These are phyloP conservation scores for Alviniconcha strummeri DNA, from an alignment of 2,888 invertebrate genomes.

Conservation along the genomic window DNA sequence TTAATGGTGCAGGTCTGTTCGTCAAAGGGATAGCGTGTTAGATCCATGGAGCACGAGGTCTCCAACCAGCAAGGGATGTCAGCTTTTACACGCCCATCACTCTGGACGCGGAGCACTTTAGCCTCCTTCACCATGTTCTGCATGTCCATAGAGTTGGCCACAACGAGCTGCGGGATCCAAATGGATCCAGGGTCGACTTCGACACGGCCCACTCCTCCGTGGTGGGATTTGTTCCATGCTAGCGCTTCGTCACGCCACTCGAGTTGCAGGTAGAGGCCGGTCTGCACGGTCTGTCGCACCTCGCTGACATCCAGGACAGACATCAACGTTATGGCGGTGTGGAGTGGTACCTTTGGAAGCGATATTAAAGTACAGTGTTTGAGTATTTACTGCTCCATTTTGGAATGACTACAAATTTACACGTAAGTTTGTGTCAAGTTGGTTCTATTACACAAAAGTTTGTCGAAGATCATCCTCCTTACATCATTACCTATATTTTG, in stretches of 20 bases:
- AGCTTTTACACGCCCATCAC: neutral
- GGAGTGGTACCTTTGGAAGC: too few species aligned
- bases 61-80: neutral
- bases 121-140: neutral
- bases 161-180: conserved; percentile 19
- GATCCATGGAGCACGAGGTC: conserved; percentile 24
- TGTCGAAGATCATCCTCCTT: too few species aligned
- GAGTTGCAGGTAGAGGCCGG: too few species aligned
- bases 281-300: too few species aligned
- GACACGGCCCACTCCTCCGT: conserved; percentile 16
- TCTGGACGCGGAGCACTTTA: neutral
- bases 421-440: too few species aligned
- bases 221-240: conserved; percentile 24
- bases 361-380: too few species aligned
- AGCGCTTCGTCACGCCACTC: conserved; percentile 26
- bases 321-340: too few species aligned
- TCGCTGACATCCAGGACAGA: too few species aligned
- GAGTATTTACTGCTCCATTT: too few species aligned
- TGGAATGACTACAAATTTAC: too few species aligned
- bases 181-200: conserved; percentile 3
- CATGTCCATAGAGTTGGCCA: conserved; percentile 17
- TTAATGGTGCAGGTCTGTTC: conserved; percentile 9
- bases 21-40: conserved; percentile 30
- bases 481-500: too few species aligned
- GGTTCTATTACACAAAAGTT: too few species aligned